Evolutionary conservation across 2,888 invertebrate species (phyloP), one percentile per base, ranked within the genome.

Genomic region (Agrypnus murinus): DNA sequence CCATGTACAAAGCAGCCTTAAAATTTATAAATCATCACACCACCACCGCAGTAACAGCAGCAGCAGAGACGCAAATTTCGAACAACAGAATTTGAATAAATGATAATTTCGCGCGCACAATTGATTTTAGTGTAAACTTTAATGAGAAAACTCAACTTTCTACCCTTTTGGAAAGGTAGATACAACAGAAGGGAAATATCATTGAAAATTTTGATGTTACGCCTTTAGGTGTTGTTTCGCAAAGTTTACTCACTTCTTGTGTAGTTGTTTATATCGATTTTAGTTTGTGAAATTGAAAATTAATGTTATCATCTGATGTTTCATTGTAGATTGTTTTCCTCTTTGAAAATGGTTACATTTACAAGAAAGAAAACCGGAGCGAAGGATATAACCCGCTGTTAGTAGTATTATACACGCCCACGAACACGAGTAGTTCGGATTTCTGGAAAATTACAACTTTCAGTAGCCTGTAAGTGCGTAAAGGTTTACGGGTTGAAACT

Each of bases 401-500:
- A 25, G n/a, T n/a, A n/a, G n/a, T n/a, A n/a, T n/a, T n/a, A n/a
- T 38, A 50, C 38, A 25, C 50, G 15, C 45, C 14, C 10, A 48
- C 19, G 43, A n/a, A 48, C 10, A 48, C 17, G 19, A 10, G 17
- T 53, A n/a, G 1, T 63, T 50, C 36, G 10, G 36, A 32, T 63
- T 63, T 25, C 34, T 12, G 5, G 38, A 55, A n/a, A 55, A 53
- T 64, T 25, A 64, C 25, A 31, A 32, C 17, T 38, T 12, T 25
- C 36, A 19, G 53, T 36, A 58, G 45, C 15, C n/a, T 36, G 40
- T 60, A 43, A 55, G 60, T 62, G 62, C 63, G 68, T 62, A 31
- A n/a, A 50, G 55, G 60, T 62, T 62, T 55, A 62, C 45, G 62
- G 40, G 34, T n/a, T 25, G 25, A 34, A 62, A 68, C 36, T 68